phyloP scores from a whole-genome alignment of 2,113 vertebrate species.

The Taxidea taxus region DNA sequence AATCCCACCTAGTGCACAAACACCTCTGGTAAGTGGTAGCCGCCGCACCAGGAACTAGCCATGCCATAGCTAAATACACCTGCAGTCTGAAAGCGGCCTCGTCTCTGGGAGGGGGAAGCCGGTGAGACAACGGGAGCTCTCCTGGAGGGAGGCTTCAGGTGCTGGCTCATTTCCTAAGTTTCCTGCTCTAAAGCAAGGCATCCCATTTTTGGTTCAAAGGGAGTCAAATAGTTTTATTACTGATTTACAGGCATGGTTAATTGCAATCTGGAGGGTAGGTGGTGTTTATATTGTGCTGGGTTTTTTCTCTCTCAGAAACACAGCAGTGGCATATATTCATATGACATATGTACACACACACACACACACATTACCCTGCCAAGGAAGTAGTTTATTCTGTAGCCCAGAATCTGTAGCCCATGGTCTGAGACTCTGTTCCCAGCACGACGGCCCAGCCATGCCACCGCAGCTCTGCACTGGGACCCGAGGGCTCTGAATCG shows the following conservation, averaged over 20 bases:
- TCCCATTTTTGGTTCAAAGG: not conserved
- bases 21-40: slow-evolving; percentile 19
- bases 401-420: not conserved
- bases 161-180: not conserved
- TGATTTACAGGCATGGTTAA: not conserved
- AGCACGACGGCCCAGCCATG: too few relatives aligned
- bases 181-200: not conserved
- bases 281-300: not conserved
- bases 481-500: not conserved
- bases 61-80: slow-evolving; percentile 24
- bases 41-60: slow-evolving; percentile 51
- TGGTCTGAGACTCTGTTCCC: not conserved
- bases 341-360: too few relatives aligned
- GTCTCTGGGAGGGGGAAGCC: slow-evolving; percentile 36
- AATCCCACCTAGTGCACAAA: slow-evolving; percentile 44
- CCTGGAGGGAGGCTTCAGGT: slow-evolving; percentile 33
- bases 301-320: not conserved
- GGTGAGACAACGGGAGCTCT: slow-evolving; percentile 56
- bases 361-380: too few relatives aligned
- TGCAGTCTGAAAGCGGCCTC: slow-evolving; percentile 47
- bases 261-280: not conserved
- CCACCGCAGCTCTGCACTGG: not conserved
- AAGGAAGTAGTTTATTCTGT: not conserved
- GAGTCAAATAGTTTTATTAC: slow-evolving; percentile 34
- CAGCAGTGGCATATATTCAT: not conserved